Evolutionary conservation across 2,888 invertebrate genomes (phyloP).

Genomic region (Dioctria rufipes): DNA sequence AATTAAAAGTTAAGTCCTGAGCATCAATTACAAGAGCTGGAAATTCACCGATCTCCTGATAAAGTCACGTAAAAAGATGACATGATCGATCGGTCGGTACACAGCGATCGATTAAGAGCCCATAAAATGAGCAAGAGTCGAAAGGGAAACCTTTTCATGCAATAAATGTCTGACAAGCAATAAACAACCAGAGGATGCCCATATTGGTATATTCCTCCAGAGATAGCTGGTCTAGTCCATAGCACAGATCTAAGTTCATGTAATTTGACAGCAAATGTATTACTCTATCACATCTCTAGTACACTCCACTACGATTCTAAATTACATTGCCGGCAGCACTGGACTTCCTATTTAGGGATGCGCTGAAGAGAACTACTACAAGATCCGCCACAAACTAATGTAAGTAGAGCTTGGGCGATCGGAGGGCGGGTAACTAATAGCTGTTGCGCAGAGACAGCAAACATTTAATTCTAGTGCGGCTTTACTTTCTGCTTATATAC

Average conservation of each 20-base stretch:
- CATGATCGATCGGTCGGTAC: constrained; percentile 56
- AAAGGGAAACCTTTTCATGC: constrained; percentile 47
- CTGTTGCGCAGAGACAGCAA: background rate
- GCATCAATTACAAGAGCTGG: constrained; percentile 55
- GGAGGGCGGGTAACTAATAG: constrained; percentile 7
- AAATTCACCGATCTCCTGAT: constrained; percentile 54
- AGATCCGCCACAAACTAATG: background rate
- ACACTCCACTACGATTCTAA: constrained; percentile 21
- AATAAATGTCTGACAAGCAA: constrained; percentile 63
- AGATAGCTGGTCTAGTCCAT: background rate
- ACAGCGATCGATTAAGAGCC: constrained; percentile 50
- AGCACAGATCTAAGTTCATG: constrained; percentile 58
- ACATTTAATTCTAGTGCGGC: constrained; percentile 46
- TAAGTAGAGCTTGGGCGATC: background rate
- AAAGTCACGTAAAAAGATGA: constrained; percentile 57
- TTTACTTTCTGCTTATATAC: background rate
- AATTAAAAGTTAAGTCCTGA: constrained; percentile 49
- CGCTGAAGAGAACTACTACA: background rate
- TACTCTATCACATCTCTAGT: constrained; percentile 61
- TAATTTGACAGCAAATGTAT: constrained; percentile 64
- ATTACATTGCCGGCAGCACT: constrained; percentile 50
- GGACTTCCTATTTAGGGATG: constrained; percentile 49
- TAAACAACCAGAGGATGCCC: constrained; percentile 62
- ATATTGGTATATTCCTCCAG: constrained; percentile 55
- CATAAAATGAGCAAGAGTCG: constrained; percentile 7